Conservation (phyloP, 2,888 invertebrate species). For the Eutolmus rufibarbis region DNA sequence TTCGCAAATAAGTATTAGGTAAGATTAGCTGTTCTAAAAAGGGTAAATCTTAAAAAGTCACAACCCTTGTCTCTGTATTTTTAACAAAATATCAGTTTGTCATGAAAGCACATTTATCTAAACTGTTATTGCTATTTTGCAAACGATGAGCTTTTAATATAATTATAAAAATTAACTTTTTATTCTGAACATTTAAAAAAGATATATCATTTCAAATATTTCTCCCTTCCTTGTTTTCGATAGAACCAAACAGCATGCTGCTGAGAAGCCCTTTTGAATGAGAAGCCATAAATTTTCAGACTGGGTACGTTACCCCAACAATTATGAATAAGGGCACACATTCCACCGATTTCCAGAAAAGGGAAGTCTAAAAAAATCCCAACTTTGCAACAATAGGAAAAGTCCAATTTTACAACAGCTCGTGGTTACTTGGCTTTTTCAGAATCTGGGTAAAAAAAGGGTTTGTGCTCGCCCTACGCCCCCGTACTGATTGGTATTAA, state of each 20-base stretch:
- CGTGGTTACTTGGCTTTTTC: background rate
- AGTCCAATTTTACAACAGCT: background rate
- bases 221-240: background rate
- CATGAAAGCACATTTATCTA: too few relatives aligned
- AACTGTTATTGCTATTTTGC: too few relatives aligned
- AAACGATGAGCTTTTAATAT: background rate
- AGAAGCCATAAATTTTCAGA: background rate
- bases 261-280: background rate
- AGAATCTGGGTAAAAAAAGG: background rate
- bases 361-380: background rate
- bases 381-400: background rate
- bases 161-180: background rate
- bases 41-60: too few relatives aligned
- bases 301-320: background rate
- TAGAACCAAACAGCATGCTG: background rate
- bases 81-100: too few relatives aligned
- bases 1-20: too few relatives aligned
- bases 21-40: too few relatives aligned
- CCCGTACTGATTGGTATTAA: background rate
- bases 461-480: background rate
- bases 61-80: too few relatives aligned
- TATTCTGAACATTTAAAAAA: background rate
- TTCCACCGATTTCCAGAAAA: background rate
- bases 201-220: background rate
- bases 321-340: background rate